Evolutionary conservation across 2,888 invertebrate species (phyloP).

Genomic region (Steinernema hermaphroditum): DNA sequence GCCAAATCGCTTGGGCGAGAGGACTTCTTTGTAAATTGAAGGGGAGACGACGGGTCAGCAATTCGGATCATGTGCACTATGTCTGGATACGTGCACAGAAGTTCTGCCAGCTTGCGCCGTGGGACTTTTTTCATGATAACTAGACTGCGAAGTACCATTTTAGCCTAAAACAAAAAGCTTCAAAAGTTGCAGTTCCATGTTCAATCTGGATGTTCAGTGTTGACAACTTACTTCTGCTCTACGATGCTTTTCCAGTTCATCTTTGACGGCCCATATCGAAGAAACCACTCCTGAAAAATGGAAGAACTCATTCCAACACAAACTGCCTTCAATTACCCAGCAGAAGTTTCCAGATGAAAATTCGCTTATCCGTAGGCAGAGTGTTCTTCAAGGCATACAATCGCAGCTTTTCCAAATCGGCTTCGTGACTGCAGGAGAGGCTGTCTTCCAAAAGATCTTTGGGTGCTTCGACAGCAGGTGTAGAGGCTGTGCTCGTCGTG

Average conservation of each 20-base stretch:
- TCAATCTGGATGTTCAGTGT: too few relatives aligned
- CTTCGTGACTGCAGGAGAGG: not conserved
- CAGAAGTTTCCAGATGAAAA: constrained; percentile 10
- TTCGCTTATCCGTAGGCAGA: not conserved
- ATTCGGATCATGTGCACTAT: constrained; percentile 15
- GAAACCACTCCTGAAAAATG: not conserved
- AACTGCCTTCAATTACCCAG: not conserved
- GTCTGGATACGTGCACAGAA: not conserved
- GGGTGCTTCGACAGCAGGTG: not conserved
- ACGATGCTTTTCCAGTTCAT: not conserved
- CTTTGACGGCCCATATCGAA: not conserved
- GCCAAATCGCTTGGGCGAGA: not conserved
- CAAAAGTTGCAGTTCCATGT: too few relatives aligned
- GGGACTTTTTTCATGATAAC: not conserved
- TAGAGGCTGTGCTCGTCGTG: too few relatives aligned
- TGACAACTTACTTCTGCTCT: constrained; percentile 8
- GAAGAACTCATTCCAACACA: not conserved
- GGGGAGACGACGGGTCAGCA: not conserved
- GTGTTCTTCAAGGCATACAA: constrained; percentile 1
- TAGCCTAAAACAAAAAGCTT: constrained; percentile 14
- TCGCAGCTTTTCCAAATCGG: constrained; percentile 19
- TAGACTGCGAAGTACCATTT: not conserved
- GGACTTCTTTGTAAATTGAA: too few relatives aligned
- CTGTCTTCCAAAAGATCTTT: constrained; percentile 2
- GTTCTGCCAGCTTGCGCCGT: not conserved